A percentile compares a stretch with the other conserved stretches of the same genome.
These are phyloP conservation scores for Piprites chloris DNA, from an alignment of 2,113 vertebrate species.

Conservation along the genomic window DNA sequence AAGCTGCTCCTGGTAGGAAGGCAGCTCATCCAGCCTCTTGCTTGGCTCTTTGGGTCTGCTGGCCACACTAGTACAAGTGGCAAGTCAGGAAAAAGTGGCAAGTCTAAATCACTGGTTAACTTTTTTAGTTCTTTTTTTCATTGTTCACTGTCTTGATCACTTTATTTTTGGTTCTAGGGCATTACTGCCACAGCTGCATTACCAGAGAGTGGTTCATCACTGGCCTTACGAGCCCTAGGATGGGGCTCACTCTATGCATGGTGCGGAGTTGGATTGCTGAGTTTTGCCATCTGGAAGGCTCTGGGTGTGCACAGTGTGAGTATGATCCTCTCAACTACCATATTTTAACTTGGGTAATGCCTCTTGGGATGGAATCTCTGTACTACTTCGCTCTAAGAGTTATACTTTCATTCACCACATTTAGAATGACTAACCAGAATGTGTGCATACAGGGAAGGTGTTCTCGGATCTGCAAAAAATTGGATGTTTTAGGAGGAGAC, in stretches of 20 bases:
- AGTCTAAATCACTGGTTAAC: background rate
- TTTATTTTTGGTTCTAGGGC: conserved; percentile 74
- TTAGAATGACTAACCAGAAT: background rate
- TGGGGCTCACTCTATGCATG: conserved; percentile 91
- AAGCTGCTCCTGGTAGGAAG: background rate
- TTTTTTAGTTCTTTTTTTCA: background rate
- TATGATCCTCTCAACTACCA: rapidly evolving
- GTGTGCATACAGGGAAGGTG: background rate
- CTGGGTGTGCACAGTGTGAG: conserved; percentile 88
- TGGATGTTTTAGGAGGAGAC: background rate
- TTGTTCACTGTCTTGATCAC: background rate
- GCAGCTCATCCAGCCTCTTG: background rate
- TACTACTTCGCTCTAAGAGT: background rate
- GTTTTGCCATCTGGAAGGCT: conserved; percentile 85
- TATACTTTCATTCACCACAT: background rate
- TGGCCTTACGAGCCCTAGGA: conserved; percentile 87
- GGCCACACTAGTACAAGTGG: background rate
- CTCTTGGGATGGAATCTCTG: background rate
- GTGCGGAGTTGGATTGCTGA: conserved; percentile 87
- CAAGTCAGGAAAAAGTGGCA: background rate
- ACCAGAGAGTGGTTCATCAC: conserved; percentile 85
- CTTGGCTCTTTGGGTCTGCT: background rate
- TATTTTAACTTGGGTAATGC: background rate
- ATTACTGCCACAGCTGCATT: conserved; percentile 72
- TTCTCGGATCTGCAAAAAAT: background rate